These are phyloP conservation scores for Ceraclea dissimilis DNA, from an alignment of 2,888 invertebrate genomes.

Conservation along the genomic window DNA sequence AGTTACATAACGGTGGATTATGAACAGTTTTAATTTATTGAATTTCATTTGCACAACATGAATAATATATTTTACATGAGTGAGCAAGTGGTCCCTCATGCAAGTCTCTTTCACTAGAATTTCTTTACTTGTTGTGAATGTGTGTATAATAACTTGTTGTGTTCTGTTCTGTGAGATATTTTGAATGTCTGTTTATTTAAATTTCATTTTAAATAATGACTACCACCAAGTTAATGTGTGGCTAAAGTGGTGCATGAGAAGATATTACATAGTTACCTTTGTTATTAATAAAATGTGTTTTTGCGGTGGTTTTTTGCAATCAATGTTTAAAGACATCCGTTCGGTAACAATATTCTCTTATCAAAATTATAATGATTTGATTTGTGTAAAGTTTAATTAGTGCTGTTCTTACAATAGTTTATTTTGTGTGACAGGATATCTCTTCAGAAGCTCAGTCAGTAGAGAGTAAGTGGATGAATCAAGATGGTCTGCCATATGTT, in stretches of 20 bases:
- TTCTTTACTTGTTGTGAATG: slow-evolving; percentile 3
- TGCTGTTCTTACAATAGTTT: not conserved
- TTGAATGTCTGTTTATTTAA: not conserved
- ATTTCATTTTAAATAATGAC: not conserved
- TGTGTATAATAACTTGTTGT: not conserved
- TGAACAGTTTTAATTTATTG: slow-evolving; percentile 23
- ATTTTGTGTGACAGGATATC: slow-evolving; percentile 43
- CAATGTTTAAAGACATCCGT: slow-evolving; percentile 24
- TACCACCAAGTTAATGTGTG: not conserved
- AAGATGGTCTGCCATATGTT: slow-evolving; percentile 49
- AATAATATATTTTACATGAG: slow-evolving; percentile 8
- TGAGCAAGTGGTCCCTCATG: slow-evolving; percentile 10
- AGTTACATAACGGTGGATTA: slow-evolving; percentile 17
- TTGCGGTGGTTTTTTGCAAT: slow-evolving; percentile 24
- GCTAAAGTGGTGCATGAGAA: not conserved
- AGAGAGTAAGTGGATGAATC: slow-evolving; percentile 61
- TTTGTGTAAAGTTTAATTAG: no score
- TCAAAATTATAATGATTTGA: not conserved
- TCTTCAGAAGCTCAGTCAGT: slow-evolving; percentile 49
- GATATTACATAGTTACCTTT: not conserved
- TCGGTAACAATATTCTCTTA: slow-evolving; percentile 13
- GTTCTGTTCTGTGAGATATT: not conserved
- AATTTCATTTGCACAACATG: slow-evolving; percentile 20
- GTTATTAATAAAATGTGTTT: slow-evolving; percentile 22
- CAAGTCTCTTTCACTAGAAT: slow-evolving; percentile 10